Evolutionary conservation across 2,113 vertebrate species (phyloP).

Genomic region (Rhynchopsitta pachyrhyncha): DNA sequence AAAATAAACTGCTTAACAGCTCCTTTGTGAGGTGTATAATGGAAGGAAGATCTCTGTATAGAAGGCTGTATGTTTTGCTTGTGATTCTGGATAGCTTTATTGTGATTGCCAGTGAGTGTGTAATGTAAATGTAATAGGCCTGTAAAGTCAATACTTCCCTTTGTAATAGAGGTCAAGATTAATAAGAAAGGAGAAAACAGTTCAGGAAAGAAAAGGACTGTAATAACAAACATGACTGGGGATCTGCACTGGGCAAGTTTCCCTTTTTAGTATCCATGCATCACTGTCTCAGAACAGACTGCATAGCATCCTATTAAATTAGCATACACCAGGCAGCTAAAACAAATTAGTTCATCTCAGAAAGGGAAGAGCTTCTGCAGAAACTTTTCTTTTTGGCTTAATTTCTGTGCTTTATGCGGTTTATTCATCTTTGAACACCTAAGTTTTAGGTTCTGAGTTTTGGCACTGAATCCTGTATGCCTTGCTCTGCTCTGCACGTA

Average conservation of each 20-base stretch:
- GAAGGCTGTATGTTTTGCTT: neutral
- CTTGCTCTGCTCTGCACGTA: rapidly evolving
- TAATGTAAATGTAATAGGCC: neutral
- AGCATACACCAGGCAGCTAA: constrained; percentile 24
- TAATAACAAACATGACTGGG: neutral
- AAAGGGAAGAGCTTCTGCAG: neutral
- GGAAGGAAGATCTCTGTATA: neutral
- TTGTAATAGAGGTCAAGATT: constrained; percentile 13
- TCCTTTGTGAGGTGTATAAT: neutral
- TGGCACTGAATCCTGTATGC: neutral
- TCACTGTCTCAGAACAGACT: constrained; percentile 40
- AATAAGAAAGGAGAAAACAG: constrained; percentile 26
- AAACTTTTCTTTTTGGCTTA: neutral
- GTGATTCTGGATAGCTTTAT: neutral
- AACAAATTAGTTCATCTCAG: constrained; percentile 5
- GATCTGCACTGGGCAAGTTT: neutral
- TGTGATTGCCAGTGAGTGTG: neutral
- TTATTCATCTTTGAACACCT: neutral
- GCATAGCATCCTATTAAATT: constrained; percentile 36
- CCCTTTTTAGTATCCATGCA: constrained; percentile 46
- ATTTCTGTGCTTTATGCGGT: neutral
- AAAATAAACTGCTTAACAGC: constrained; percentile 15
- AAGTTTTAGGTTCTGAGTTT: neutral
- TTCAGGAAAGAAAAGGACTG: constrained; percentile 24
- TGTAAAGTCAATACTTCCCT: constrained; percentile 17